Evolutionary conservation across 1,140 invertebrate genomes (phyloP).

Genomic region (Anoplophora glabripennis): DNA sequence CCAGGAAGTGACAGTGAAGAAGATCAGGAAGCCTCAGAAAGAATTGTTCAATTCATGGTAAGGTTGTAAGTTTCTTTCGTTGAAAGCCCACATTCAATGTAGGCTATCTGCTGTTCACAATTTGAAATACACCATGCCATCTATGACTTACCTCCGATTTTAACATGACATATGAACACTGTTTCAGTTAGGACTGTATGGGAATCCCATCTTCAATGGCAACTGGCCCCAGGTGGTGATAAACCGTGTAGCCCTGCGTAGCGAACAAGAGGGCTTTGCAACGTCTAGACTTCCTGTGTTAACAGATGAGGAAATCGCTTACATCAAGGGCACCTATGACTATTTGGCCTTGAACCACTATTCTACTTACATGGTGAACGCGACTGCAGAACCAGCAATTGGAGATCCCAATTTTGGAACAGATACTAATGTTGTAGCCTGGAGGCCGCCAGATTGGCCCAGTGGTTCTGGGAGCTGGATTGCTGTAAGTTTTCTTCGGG

Average conservation of each 20-base stretch:
- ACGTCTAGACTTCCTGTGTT: slow-evolving; percentile 60
- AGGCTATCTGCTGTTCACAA: not conserved
- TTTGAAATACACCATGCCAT: not conserved
- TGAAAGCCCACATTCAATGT: not conserved
- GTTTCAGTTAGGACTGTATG: slow-evolving; percentile 61
- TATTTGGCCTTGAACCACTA: slow-evolving; percentile 55
- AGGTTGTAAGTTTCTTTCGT: slow-evolving; percentile 40
- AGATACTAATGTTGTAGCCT: slow-evolving; percentile 13
- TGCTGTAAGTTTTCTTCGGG: not conserved
- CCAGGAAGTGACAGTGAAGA: slow-evolving; percentile 19
- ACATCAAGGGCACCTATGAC: too few relatives aligned
- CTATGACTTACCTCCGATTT: not conserved
- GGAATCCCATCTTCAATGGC: slow-evolving; percentile 51
- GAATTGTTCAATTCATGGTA: slow-evolving; percentile 23
- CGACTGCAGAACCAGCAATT: slow-evolving; percentile 9
- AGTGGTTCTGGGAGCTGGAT: slow-evolving; percentile 6
- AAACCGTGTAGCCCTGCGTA: slow-evolving; percentile 53
- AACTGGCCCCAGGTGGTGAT: slow-evolving; percentile 61
- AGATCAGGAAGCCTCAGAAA: too few relatives aligned
- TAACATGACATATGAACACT: not conserved
- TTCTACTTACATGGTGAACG: slow-evolving; percentile 15
- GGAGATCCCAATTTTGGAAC: slow-evolving; percentile 7
- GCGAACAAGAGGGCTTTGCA: slow-evolving; percentile 50
- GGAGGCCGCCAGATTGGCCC: slow-evolving; percentile 5
- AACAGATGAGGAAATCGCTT: slow-evolving; percentile 52